Conservation (phyloP, 92 coral and sea anemone species). For the Zoanthus sansibaricus region DNA sequence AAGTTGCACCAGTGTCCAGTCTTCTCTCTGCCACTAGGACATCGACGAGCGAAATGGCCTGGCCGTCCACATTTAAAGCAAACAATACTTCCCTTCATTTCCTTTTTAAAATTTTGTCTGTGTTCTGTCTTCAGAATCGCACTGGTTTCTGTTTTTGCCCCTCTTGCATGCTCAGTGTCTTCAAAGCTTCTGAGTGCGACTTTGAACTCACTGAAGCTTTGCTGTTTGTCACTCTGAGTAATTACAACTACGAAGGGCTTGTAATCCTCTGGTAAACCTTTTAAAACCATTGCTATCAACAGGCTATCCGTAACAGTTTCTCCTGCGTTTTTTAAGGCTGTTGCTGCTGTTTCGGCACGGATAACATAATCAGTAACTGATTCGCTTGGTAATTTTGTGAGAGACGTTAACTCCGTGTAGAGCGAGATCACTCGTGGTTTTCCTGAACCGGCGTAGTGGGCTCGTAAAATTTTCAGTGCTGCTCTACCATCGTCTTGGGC, state of each 20-base stretch:
- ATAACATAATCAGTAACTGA: slow-evolving; percentile 49
- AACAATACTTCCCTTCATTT: not conserved
- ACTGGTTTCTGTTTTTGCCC: not conserved
- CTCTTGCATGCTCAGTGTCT: slow-evolving; percentile 41
- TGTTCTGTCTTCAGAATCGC: slow-evolving; percentile 20
- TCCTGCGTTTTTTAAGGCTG: slow-evolving; percentile 49
- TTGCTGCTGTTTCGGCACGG: slow-evolving; percentile 56
- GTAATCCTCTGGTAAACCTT: slow-evolving; percentile 54
- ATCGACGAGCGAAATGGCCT: slow-evolving; percentile 36
- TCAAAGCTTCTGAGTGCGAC: slow-evolving; percentile 22
- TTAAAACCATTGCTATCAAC: slow-evolving; percentile 57
- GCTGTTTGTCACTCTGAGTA: slow-evolving; percentile 49
- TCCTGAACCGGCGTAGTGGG: slow-evolving; percentile 40
- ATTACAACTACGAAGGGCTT: slow-evolving; percentile 65
- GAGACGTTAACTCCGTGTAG: slow-evolving; percentile 60
- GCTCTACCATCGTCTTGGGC: slow-evolving; percentile 55
- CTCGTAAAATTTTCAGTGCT: slow-evolving; percentile 49
- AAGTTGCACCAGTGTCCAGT: slow-evolving; percentile 36
- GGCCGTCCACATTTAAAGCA: slow-evolving; percentile 45
- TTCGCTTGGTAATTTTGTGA: slow-evolving; percentile 41
- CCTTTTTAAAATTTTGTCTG: slow-evolving; percentile 8
- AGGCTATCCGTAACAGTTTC: slow-evolving; percentile 46
- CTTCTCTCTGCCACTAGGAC: slow-evolving; percentile 18
- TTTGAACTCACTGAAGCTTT: slow-evolving; percentile 33
- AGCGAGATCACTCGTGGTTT: slow-evolving; percentile 58